Evolutionary conservation across 1,140 invertebrate genomes (phyloP).

Genomic region (Hycleus phaleratus): DNA sequence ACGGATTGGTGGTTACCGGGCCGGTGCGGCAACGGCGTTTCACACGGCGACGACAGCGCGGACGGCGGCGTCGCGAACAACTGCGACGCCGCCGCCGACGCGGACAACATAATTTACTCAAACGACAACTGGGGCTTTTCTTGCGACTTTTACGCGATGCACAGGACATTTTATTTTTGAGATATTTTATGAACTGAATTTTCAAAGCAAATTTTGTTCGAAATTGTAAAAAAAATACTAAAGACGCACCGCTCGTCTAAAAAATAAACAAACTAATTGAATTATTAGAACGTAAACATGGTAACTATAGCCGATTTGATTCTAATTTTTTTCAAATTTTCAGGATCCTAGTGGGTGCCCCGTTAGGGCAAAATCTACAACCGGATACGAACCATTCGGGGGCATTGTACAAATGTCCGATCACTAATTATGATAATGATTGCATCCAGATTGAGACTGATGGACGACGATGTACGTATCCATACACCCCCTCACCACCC

Average conservation of each 20-base stretch:
- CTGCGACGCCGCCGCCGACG: not conserved
- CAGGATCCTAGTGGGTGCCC: conserved; percentile 89
- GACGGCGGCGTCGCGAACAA: no score
- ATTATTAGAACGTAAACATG: no score
- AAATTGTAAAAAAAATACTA: no score
- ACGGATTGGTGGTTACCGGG: conserved; percentile 16
- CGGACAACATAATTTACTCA: not conserved
- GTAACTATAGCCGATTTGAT: no score
- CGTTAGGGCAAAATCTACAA: conserved; percentile 76
- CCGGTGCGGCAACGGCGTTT: not conserved
- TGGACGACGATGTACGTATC: conserved; percentile 69
- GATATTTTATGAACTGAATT: no score
- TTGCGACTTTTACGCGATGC: not conserved
- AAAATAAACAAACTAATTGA: no score
- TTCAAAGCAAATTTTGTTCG: no score
- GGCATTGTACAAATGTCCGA: conserved; percentile 78
- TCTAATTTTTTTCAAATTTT: conserved; percentile 31
- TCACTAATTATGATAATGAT: conserved; percentile 57
- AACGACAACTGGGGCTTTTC: not conserved
- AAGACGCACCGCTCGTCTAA: no score
- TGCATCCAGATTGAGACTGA: conserved; percentile 82
- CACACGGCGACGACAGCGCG: not conserved
- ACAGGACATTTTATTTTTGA: no score
- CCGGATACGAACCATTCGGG: conserved; percentile 78
- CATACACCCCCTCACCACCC: not conserved